Conservation (phyloP, 2,797 vertebrate genomes). For the Hydrolagus colliei region DNA sequence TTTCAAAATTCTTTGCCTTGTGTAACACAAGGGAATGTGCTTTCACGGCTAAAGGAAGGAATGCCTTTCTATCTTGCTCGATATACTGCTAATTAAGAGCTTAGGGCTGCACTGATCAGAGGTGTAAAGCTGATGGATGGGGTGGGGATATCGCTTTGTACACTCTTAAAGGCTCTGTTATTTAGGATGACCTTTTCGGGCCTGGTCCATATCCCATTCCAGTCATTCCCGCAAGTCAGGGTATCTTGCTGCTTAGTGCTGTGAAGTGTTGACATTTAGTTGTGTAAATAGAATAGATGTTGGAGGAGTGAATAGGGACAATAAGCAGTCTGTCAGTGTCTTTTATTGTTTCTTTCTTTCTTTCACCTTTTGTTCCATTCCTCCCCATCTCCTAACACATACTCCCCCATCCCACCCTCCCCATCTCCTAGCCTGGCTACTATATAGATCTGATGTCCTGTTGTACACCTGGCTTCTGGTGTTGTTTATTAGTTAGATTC, state of each 20-base stretch:
- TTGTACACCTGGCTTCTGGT: too few species aligned
- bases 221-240: constrained; percentile 38
- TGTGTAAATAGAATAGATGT: not conserved
- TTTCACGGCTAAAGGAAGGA: constrained; percentile 33
- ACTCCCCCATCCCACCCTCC: too few species aligned
- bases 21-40: constrained; percentile 33
- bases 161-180: constrained; percentile 46
- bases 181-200: constrained; percentile 47
- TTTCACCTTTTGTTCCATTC: too few species aligned
- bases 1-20: constrained; percentile 41
- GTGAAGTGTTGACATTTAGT: constrained; percentile 42
- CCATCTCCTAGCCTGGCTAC: too few species aligned
- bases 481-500: too few species aligned
- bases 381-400: too few species aligned
- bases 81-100: constrained; percentile 54
- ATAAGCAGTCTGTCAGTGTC: too few species aligned
- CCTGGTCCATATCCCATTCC: constrained; percentile 46
- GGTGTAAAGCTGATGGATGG: constrained; percentile 38
- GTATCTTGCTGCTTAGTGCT: constrained; percentile 33
- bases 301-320: too few species aligned
- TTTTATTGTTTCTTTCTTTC: too few species aligned
- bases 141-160: constrained; percentile 54
- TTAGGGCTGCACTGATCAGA: constrained; percentile 48
- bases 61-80: constrained; percentile 48
- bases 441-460: too few species aligned